These are phyloP conservation scores for Melanaphis sacchari DNA, from an alignment of 1,140 invertebrate genomes.

Conservation along the genomic window DNA sequence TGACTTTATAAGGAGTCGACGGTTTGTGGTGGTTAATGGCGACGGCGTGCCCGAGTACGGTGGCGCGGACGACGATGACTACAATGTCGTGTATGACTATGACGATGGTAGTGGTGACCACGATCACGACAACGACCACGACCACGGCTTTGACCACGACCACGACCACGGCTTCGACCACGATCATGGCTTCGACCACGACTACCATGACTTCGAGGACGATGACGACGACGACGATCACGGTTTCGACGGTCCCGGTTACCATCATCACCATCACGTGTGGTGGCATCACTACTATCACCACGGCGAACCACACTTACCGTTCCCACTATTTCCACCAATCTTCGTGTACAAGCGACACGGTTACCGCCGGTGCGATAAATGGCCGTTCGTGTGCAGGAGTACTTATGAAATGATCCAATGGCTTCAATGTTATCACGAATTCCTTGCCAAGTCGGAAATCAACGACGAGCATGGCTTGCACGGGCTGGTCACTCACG, in stretches of 20 bases:
- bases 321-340: constrained; percentile 43
- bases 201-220: not conserved
- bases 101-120: not conserved
- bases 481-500: not conserved
- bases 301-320: not conserved
- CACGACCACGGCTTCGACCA: not conserved
- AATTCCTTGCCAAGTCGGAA: not conserved
- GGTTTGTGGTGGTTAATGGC: constrained; percentile 7
- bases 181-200: not conserved
- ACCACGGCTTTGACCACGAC: not conserved
- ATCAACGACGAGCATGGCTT: not conserved
- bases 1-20: not conserved
- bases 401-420: constrained; percentile 26
- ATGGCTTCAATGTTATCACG: constrained; percentile 51
- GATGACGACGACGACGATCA: not conserved
- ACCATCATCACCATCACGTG: constrained; percentile 32
- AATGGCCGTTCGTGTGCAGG: constrained; percentile 31
- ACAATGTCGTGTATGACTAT: not conserved
- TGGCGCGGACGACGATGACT: not conserved
- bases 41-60: constrained; percentile 35
- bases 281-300: constrained; percentile 49
- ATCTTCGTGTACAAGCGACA: not conserved
- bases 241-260: not conserved
- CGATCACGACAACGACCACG: not conserved
- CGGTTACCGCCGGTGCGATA: not conserved